Evolutionary conservation across 2,113 vertebrate species (phyloP), one percentile per base, ranked within the genome.

Genomic region (Speoplatyrhinus poulsoni): DNA sequence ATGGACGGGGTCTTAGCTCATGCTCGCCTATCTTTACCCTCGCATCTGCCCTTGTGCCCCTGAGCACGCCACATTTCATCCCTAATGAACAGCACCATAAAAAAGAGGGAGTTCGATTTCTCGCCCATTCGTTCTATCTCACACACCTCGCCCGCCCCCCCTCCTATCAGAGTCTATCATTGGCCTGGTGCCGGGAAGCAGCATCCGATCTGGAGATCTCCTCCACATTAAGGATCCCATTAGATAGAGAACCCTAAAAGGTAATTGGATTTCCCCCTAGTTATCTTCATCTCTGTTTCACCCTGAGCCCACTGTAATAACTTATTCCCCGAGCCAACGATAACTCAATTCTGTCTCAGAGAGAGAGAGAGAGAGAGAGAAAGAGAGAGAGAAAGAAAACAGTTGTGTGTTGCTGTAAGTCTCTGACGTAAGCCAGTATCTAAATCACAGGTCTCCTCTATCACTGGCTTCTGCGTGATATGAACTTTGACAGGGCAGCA

Each of bases 191-290:
- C 78, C 60, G 82, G 82, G 73, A 75, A 12, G 73, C 78, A 76
- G 81, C 81, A 76, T 84, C 79, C 71, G 82, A 96, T 95, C 93
- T 94, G 92, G 93, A 93, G 95, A 98, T 99, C 95, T 95, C 95
- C 95, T 96, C 94, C 93, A 93, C 96, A 97, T 98, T 98, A 97
- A 95, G 95, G 96, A 99, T 96, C 95, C 97, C 95, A 98, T 99
- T 98, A 99, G 96, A 97, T 96, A 94, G 94, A 96, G 96, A 97
- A 98, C 96, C 97, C 94, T 96, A 97, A 97, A 98, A 97, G 95
- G 95, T 98, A 99, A 99, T 99, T 99, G 97, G 96, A 98, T 99
- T 98, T 97, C 93, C 93, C 93, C 91, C 94, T 94, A 93, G 95
- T 97, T 98, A 98, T 98, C 97, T 98, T 95, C 95, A 96, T 98